Conservation (phyloP, 2,113 vertebrate species). For the Corydoras maculifer region DNA sequence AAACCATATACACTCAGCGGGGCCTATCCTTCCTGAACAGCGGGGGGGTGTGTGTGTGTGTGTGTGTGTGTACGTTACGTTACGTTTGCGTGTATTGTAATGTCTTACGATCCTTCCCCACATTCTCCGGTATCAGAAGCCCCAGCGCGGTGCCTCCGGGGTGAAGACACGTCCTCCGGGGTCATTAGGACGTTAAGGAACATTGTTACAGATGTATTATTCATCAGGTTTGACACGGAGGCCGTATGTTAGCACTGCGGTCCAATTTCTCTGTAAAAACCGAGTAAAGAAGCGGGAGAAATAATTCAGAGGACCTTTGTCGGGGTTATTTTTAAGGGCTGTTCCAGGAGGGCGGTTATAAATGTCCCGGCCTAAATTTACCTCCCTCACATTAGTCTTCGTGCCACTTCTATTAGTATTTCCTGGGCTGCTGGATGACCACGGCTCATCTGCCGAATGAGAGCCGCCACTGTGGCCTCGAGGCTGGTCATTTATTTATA, state of each 20-base stretch:
- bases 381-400: conserved; percentile 61
- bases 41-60: too few relatives aligned
- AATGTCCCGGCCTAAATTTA: conserved; percentile 75
- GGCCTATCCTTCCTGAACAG: too few relatives aligned
- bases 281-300: conserved; percentile 56
- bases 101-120: too few relatives aligned
- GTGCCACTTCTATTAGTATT: conserved; percentile 56
- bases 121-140: too few relatives aligned
- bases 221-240: conserved; percentile 54
- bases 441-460: conserved; percentile 45
- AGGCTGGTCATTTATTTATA: too few relatives aligned
- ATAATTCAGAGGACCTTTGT: conserved; percentile 63
- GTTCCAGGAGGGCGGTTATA: conserved; percentile 71
- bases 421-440: conserved; percentile 50
- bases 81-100: too few relatives aligned
- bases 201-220: conserved; percentile 64
- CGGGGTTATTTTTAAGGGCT: conserved; percentile 64
- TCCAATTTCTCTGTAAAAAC: conserved; percentile 59
- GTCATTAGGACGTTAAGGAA: conserved; percentile 52
- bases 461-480: too few relatives aligned
- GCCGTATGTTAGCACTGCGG: conserved; percentile 52
- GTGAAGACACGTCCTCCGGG: conserved; percentile 35
- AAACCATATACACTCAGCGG: too few relatives aligned
- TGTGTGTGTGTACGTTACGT: too few relatives aligned
- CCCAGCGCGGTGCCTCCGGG: conserved; percentile 3